phyloP scores from a whole-genome alignment of 2,797 vertebrate genomes.

The Thamnophis elegans region DNA sequence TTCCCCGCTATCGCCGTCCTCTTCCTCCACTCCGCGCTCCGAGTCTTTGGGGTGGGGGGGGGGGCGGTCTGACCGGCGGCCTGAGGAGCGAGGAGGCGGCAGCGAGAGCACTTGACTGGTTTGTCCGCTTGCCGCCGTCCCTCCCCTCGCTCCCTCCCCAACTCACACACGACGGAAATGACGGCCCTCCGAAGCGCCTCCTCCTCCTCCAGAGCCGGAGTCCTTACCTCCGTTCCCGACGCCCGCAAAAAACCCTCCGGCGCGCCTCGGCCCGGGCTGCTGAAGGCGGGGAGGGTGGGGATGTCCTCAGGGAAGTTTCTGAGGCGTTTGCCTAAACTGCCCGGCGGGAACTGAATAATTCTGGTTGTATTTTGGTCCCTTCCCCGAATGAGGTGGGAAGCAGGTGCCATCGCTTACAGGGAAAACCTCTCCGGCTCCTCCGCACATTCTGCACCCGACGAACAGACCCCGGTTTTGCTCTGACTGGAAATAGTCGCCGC shows the following conservation, averaged over 20 bases:
- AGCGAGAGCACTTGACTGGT: conserved; percentile 25
- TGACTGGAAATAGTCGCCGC: not conserved
- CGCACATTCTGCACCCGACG: not conserved
- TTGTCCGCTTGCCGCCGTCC: not conserved
- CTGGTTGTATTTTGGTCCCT: not conserved
- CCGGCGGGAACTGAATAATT: not conserved
- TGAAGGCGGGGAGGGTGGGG: too few species aligned
- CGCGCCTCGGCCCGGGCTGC: not conserved
- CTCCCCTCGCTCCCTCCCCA: conserved; percentile 1
- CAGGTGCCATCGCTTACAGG: not conserved
- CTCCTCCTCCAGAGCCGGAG: conserved; percentile 16
- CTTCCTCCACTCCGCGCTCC: conserved; percentile 24
- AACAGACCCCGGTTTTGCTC: not conserved
- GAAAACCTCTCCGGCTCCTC: not conserved
- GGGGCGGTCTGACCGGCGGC: conserved; percentile 37
- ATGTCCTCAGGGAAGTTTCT: not conserved
- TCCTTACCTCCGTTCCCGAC: not conserved
- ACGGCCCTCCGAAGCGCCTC: conserved; percentile 54
- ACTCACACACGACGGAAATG: conserved; percentile 57
- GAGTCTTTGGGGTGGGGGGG: not conserved
- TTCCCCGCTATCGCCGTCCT: conserved; percentile 4
- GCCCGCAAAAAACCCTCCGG: not conserved
- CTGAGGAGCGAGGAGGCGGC: conserved; percentile 33
- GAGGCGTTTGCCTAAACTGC: not conserved
- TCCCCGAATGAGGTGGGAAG: not conserved